Percentiles rank a stretch among this genome's conserved stretches.
Evolutionary conservation across 2,888 invertebrate species (phyloP).

Genomic region (Camptogramma bilineatum): DNA sequence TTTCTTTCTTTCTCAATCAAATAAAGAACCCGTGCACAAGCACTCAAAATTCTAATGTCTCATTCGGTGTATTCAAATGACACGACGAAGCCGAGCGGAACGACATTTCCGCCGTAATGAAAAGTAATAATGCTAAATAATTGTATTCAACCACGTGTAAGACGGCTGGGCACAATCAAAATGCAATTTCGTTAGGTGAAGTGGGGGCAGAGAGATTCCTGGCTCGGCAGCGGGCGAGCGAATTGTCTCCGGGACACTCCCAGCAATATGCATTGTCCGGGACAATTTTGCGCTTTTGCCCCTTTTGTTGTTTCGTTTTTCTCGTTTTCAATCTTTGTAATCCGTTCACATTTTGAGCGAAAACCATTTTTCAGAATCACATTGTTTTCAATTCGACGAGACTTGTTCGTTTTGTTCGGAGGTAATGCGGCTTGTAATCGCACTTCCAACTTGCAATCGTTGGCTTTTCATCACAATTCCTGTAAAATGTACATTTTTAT

Average conservation of each 20-base stretch:
- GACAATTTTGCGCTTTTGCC: conserved; percentile 63
- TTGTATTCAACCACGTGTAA: conserved; percentile 70
- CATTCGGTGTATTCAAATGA: conserved; percentile 42
- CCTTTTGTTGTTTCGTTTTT: conserved; percentile 62
- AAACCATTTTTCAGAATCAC: conserved; percentile 45
- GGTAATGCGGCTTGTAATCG: conserved; percentile 36
- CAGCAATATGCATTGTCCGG: conserved; percentile 71
- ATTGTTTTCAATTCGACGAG: conserved; percentile 41
- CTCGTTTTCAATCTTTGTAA: conserved; percentile 56
- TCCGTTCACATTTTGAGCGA: conserved; percentile 55
- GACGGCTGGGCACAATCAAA: conserved; percentile 67
- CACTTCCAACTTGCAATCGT: conserved; percentile 11
- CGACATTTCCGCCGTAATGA: conserved; percentile 58
- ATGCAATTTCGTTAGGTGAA: conserved; percentile 70
- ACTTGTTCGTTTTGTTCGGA: conserved; percentile 39
- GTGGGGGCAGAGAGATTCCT: conserved; percentile 39
- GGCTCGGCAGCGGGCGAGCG: conserved; percentile 29
- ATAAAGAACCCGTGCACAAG: conserved; percentile 1
- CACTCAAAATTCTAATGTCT: conserved; percentile 40
- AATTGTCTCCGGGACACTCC: conserved; percentile 45
- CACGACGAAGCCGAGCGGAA: conserved; percentile 40
- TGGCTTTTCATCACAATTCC: conserved; percentile 9
- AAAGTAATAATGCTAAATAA: conserved; percentile 74
- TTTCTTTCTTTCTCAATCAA: neutral
- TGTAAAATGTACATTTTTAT: neutral